phyloP scores from a whole-genome alignment of 2,113 vertebrate genomes.

The Nyctereutes procyonoides region DNA sequence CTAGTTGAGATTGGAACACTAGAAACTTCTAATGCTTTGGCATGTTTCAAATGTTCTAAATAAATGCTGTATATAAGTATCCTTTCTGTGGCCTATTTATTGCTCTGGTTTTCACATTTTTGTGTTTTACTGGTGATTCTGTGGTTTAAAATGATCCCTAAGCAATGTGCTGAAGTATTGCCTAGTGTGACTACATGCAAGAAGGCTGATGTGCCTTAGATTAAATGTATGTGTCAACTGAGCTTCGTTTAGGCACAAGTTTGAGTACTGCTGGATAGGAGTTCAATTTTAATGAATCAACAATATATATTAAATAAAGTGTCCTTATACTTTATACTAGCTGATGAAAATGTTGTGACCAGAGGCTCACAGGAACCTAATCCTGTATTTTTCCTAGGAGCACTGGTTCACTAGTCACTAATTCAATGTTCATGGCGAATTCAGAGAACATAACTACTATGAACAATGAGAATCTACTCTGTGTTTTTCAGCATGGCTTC shows the following conservation, averaged over 20 bases:
- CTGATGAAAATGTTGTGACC: not conserved
- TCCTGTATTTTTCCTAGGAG: not conserved
- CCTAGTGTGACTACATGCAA: not conserved
- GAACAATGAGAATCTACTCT: not conserved
- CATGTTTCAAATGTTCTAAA: not conserved
- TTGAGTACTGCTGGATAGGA: not conserved
- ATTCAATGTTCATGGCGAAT: not conserved
- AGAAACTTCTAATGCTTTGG: not conserved
- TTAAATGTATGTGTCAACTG: not conserved
- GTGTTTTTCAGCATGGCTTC: not conserved
- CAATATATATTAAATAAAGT: not conserved
- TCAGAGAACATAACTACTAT: not conserved
- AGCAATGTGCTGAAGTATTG: not conserved
- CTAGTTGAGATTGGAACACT: not conserved
- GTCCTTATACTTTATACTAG: not conserved
- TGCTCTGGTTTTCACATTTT: not conserved
- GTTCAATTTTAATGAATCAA: not conserved
- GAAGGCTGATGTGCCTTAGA: not conserved
- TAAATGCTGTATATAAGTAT: not conserved
- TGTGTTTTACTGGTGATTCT: not conserved
- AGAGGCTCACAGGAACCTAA: not conserved
- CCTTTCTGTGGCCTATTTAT: not conserved
- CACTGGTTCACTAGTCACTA: not conserved
- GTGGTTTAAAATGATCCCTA: not conserved
- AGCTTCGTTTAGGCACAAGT: not conserved